Conservation (phyloP, 2,888 invertebrate species). For the Orthosia gothica region DNA sequence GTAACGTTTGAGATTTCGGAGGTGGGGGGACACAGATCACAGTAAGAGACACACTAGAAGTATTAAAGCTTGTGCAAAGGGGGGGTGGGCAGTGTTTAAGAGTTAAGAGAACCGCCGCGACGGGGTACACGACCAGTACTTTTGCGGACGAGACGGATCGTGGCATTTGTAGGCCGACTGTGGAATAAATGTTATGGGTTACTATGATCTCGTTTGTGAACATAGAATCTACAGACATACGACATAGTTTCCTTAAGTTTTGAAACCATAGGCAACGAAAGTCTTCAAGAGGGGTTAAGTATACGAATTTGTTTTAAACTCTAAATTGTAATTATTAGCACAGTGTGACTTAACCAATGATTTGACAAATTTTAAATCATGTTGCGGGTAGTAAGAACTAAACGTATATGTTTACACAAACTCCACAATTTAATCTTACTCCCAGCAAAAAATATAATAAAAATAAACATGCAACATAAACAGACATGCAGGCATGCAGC, state of each 20-base stretch:
- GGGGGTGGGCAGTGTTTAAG: constrained; percentile 48
- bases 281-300: too few species aligned
- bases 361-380: too few species aligned
- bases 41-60: constrained; percentile 73
- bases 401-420: too few species aligned
- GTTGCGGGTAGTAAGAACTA: too few species aligned
- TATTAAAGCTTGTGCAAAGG: constrained; percentile 75
- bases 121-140: constrained; percentile 83
- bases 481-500: constrained; percentile 60
- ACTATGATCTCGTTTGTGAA: constrained; percentile 28
- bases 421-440: not conserved
- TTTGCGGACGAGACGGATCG: constrained; percentile 80
- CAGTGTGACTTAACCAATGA: too few species aligned
- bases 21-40: constrained; percentile 67
- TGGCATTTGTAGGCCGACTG: constrained; percentile 82
- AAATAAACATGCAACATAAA: constrained; percentile 45
- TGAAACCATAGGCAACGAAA: too few species aligned
- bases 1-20: constrained; percentile 19
- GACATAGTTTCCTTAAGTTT: not conserved
- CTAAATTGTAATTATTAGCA: too few species aligned
- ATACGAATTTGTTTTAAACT: too few species aligned
- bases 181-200: constrained; percentile 67
- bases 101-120: constrained; percentile 82
- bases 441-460: not conserved
- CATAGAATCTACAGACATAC: not conserved